Conservation (phyloP, 64 coral and sea anemone species). For the Montipora efflorescens region DNA sequence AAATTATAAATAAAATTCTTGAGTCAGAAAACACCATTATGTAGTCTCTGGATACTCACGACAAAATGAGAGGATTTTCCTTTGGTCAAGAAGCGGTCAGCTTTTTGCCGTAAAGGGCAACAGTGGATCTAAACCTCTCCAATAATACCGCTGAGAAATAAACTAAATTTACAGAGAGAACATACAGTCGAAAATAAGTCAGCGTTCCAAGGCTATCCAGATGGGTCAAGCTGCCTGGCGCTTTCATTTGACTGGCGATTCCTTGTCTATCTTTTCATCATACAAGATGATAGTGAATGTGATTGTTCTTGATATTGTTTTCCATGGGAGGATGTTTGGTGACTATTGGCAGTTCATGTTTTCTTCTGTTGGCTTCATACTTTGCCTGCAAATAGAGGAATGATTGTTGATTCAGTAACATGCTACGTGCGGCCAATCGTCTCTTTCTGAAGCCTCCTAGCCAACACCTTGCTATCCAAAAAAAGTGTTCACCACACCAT, state of each 20-base stretch:
- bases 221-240: neutral
- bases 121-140: too few relatives aligned
- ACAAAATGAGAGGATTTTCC: too few relatives aligned
- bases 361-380: conserved; percentile 80
- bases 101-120: too few relatives aligned
- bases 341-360: conserved; percentile 65
- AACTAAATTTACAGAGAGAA: too few relatives aligned
- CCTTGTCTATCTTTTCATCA: neutral
- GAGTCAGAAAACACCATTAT: neutral
- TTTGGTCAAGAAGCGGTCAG: too few relatives aligned
- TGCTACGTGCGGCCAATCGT: too few relatives aligned
- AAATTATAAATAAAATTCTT: neutral
- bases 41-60: too few relatives aligned
- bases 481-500: too few relatives aligned
- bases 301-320: conserved; percentile 31
- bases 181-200: too few relatives aligned
- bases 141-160: too few relatives aligned
- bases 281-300: conserved; percentile 24
- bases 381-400: conserved; percentile 69
- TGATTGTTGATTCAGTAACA: neutral
- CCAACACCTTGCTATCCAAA: neutral
- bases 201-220: too few relatives aligned
- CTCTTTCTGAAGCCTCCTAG: neutral
- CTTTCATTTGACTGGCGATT: neutral
- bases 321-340: neutral